phyloP scores from a whole-genome alignment of 2,113 vertebrate species.

The Melanostigma gelatinosum region DNA sequence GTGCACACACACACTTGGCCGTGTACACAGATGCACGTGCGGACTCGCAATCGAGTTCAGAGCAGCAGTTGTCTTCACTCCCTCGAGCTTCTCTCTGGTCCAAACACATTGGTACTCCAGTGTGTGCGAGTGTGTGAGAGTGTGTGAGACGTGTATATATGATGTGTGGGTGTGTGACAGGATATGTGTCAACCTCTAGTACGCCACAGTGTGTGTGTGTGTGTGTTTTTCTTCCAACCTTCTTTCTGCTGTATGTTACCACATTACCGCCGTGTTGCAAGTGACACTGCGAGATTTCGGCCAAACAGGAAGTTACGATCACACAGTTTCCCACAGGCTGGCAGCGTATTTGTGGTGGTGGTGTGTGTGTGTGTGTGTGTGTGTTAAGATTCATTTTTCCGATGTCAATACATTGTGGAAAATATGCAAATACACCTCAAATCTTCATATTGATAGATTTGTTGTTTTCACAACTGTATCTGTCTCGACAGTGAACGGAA shows the following conservation, averaged over 20 bases:
- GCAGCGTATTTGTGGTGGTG: background rate
- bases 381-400: background rate
- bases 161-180: slow-evolving; percentile 52
- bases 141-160: slow-evolving; percentile 4
- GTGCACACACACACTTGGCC: slow-evolving; percentile 2
- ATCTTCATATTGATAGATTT: no score
- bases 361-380: background rate
- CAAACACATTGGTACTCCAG: slow-evolving; percentile 8
- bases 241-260: slow-evolving; percentile 29
- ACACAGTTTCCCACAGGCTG: background rate
- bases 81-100: background rate
- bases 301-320: slow-evolving; percentile 34
- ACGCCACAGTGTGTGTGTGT: background rate
- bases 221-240: background rate
- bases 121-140: background rate
- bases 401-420: background rate
- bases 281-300: slow-evolving; percentile 31
- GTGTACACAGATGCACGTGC: background rate
- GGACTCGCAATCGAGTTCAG: background rate
- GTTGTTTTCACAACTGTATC: no score
- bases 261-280: slow-evolving; percentile 10
- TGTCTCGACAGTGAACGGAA: no score
- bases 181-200: slow-evolving; percentile 55
- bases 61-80: slow-evolving; percentile 12
- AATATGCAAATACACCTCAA: background rate